Conservation (phyloP, 2,888 invertebrate species). For the Parnassius mnemosyne region DNA sequence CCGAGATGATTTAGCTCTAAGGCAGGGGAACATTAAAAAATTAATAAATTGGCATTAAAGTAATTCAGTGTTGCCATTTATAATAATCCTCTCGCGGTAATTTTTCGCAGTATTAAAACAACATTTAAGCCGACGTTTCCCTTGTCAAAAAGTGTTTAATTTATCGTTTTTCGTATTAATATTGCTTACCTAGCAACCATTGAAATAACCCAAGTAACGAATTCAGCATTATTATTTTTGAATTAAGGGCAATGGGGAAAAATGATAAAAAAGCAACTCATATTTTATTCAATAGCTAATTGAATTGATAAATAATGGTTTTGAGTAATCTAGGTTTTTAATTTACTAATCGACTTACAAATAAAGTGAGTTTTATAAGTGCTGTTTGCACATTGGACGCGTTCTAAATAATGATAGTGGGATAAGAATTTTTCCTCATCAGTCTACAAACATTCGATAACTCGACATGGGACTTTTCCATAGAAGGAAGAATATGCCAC, state of each 20-base stretch:
- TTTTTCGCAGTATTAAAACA: slow-evolving; percentile 8
- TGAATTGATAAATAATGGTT: not conserved
- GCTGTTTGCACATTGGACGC: not conserved
- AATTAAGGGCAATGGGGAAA: slow-evolving; percentile 13
- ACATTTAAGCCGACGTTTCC: slow-evolving; percentile 13
- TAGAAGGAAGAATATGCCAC: too few relatives aligned
- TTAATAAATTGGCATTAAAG: too few relatives aligned
- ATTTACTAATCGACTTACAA: slow-evolving; percentile 24
- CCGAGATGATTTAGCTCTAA: too few relatives aligned
- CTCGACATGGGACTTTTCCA: too few relatives aligned
- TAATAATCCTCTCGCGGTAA: slow-evolving; percentile 1
- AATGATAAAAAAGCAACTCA: slow-evolving; percentile 8
- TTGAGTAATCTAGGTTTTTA: slow-evolving; percentile 2
- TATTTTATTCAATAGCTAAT: slow-evolving; percentile 15
- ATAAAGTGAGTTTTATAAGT: not conserved
- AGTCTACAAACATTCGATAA: too few relatives aligned
- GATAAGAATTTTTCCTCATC: too few relatives aligned
- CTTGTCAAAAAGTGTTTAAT: slow-evolving; percentile 11
- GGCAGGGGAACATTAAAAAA: too few relatives aligned
- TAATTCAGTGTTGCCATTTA: not conserved
- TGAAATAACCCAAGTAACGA: slow-evolving; percentile 9
- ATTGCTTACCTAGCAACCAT: slow-evolving; percentile 21
- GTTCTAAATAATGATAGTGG: too few relatives aligned
- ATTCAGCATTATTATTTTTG: slow-evolving; percentile 21
- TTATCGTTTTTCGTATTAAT: slow-evolving; percentile 19